Evolutionary conservation across 2,113 vertebrate species (phyloP).

Genomic region (Labrus mixtus): DNA sequence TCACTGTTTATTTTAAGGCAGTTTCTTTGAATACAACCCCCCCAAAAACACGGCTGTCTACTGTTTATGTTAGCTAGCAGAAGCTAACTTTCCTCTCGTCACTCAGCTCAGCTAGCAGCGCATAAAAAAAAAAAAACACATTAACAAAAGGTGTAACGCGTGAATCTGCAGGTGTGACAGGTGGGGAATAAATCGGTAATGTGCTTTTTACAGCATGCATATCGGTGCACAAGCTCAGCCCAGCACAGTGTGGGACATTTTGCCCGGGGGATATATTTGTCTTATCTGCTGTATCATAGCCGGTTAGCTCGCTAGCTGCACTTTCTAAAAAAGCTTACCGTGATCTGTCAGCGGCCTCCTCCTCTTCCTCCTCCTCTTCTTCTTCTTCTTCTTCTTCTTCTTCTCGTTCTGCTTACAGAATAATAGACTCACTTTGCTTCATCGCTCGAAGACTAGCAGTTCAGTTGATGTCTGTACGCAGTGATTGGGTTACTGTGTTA

Average conservation of each 20-base stretch:
- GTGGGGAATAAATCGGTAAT: neutral
- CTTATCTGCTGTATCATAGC: constrained; percentile 60
- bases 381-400: neutral
- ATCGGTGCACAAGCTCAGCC: neutral
- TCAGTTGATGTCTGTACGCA: neutral
- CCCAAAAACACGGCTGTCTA: neutral
- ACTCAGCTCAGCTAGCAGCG: constrained; percentile 31
- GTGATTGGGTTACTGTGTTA: constrained; percentile 3
- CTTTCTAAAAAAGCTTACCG: constrained; percentile 56
- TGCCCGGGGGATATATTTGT: neutral
- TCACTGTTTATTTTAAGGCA: neutral
- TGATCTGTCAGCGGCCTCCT: constrained; percentile 66
- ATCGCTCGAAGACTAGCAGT: constrained; percentile 5
- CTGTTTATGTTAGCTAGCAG: constrained; percentile 60
- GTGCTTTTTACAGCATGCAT: neutral
- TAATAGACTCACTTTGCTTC: constrained; percentile 9
- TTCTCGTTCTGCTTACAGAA: constrained; percentile 15
- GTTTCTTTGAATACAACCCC: neutral
- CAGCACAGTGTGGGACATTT: neutral
- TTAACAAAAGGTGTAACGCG: constrained; percentile 10
- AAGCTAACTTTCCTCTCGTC: constrained; percentile 56
- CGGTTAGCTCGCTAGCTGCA: constrained; percentile 58
- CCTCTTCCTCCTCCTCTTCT: constrained; percentile 39
- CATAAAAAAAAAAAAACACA: neutral
- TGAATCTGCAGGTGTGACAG: constrained; percentile 7